Evolutionary conservation across 2,888 invertebrate species (phyloP).

Genomic region (Alentia gelatinosa): DNA sequence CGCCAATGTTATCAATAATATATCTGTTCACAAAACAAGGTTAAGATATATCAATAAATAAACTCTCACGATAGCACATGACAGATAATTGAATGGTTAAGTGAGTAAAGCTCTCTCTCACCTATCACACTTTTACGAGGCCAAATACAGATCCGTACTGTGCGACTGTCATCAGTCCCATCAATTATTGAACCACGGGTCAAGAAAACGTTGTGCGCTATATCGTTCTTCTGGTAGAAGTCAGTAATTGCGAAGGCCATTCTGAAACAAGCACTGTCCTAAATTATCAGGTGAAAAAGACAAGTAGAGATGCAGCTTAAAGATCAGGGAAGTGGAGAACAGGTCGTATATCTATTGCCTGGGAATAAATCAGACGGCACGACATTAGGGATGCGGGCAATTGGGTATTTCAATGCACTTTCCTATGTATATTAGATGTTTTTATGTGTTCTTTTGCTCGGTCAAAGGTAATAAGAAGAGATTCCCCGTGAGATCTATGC

Average conservation of each 20-base stretch:
- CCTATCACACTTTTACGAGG: constrained; percentile 81
- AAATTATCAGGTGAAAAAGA: neutral
- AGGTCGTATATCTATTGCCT: too few relatives aligned
- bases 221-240: constrained; percentile 78
- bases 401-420: too few relatives aligned
- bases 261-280: neutral
- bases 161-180: constrained; percentile 63
- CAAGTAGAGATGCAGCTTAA: too few relatives aligned
- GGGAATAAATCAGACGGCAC: too few relatives aligned
- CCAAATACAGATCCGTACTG: constrained; percentile 75
- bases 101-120: constrained; percentile 58
- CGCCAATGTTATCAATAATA: neutral
- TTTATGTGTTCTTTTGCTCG: too few relatives aligned
- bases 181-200: constrained; percentile 83
- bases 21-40: neutral
- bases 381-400: too few relatives aligned
- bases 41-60: neutral
- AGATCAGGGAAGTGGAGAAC: too few relatives aligned
- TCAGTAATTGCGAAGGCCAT: neutral
- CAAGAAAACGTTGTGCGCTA: constrained; percentile 89
- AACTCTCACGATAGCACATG: too few relatives aligned
- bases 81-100: neutral
- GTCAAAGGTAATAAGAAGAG: too few relatives aligned
- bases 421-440: too few relatives aligned
- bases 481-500: too few relatives aligned